phyloP scores from a whole-genome alignment of 2,113 vertebrate genomes.

The Australoheros scitulus region DNA sequence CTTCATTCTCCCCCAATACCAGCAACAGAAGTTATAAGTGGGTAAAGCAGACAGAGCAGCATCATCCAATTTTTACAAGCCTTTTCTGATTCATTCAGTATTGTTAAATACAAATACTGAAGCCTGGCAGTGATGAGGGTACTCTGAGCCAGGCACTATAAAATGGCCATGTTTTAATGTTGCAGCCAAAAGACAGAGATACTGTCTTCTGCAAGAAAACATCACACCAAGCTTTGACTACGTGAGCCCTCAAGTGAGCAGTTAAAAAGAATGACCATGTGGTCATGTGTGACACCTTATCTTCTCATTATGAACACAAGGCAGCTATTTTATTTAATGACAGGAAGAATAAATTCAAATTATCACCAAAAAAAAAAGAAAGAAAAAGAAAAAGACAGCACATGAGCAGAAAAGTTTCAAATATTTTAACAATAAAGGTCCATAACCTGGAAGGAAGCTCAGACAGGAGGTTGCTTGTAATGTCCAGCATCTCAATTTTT shows the following conservation, averaged over 20 bases:
- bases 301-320: background rate
- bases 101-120: conserved; percentile 59
- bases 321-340: background rate
- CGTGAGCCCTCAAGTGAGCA: background rate
- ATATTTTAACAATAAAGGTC: background rate
- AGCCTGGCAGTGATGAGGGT: conserved; percentile 15
- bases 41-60: conserved; percentile 9
- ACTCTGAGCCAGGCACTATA: background rate
- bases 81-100: conserved; percentile 23
- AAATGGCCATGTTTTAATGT: conserved; percentile 7
- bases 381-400: background rate
- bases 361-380: background rate
- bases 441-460: conserved; percentile 89
- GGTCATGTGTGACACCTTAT: conserved; percentile 21
- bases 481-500: conserved; percentile 91
- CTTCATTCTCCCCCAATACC: conserved; percentile 26
- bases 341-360: background rate
- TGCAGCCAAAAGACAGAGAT: conserved; percentile 10
- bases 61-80: conserved; percentile 45
- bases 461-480: conserved; percentile 88
- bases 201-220: background rate
- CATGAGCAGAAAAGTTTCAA: background rate
- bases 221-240: background rate
- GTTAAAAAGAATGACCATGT: background rate
- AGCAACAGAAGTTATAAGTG: conserved; percentile 16